Base-by-base conservation (phyloP, 2,113 vertebrate species). In the Onychorhynchus coronatus region DNA sequence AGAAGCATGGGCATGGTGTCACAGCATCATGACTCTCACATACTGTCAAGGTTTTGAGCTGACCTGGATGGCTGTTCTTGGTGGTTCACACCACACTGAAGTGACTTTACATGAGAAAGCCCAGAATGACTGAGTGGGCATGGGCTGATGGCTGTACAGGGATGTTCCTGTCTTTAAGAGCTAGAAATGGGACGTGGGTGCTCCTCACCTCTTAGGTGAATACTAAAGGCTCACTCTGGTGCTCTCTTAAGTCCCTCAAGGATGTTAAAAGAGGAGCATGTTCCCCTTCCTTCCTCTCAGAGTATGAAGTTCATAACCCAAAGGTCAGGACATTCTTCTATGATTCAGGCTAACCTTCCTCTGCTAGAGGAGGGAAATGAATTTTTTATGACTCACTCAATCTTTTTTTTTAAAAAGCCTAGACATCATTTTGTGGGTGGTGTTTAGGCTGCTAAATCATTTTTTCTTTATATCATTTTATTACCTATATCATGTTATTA, bases 51-150 rank as follows among this genome's bases (percentile, higher is more conserved):
- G 3, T 66, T 76, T 28, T 1, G 24, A 46, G 65, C 28, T 44
- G 16, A 5, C 28, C 35, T 53, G 39, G 17, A 7, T 41, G 37
- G 5, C 37, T 66, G 24, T 49, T 31, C 41, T 56, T 44, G 11
- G 28, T 0, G 0, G 27, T 15, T 16, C 4, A 3, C 4, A 14
- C 39, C 0, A 0, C 0, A 0, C 28, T 50, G 47, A 9, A 7
- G 1, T 81, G 41, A 6, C 46, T 55, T 55, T 23, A 65, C 20
- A 35, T 35, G 21, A 56, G 41, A 19, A 22, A 37, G 5, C 12
- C 9, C 9, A 31, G 39, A 47, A 44, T 19, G 12, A 53, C 8
- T 4, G 6, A 22, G 25, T 24, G 30, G 31, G 14, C 27, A 20
- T 12, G 12, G 21, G 8, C 13, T 83, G 27, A 35, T 39, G 35